Conservation (phyloP, 2,888 invertebrate species). For the Drosophila basisetae region DNA sequence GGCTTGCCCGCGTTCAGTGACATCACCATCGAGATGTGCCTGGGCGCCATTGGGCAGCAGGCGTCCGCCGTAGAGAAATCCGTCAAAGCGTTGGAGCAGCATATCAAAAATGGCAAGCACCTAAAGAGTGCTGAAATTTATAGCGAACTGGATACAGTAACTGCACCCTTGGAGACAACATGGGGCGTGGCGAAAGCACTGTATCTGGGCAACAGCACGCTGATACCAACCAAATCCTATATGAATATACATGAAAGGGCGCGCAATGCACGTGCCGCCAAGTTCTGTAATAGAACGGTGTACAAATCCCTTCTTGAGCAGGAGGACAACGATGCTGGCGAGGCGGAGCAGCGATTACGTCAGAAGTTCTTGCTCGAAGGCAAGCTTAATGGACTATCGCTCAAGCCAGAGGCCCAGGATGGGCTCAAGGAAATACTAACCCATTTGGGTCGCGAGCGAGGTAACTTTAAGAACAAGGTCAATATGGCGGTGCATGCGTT, state of each 20-base stretch:
- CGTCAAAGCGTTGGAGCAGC: conserved; percentile 89
- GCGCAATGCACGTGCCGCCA: conserved; percentile 89
- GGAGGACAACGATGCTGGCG: conserved; percentile 24
- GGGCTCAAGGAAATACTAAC: conserved; percentile 87
- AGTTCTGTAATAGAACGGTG: conserved; percentile 88
- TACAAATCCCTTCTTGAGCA: conserved; percentile 64
- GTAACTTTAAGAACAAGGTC: conserved; percentile 89
- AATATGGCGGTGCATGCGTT: conserved; percentile 89
- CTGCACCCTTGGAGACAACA: conserved; percentile 91
- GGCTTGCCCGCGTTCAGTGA: conserved; percentile 93
- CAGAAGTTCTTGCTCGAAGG: conserved; percentile 93
- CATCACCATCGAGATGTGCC: conserved; percentile 93
- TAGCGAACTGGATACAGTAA: conserved; percentile 90
- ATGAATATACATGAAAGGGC: conserved; percentile 92
- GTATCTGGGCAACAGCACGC: conserved; percentile 91
- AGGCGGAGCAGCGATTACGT: conserved; percentile 87
- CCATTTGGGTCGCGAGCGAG: conserved; percentile 87
- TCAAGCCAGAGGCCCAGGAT: conserved; percentile 86
- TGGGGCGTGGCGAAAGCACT: conserved; percentile 95
- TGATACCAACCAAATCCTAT: conserved; percentile 93
- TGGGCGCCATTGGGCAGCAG: conserved; percentile 93
- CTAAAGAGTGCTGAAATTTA: conserved; percentile 88
- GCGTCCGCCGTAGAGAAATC: conserved; percentile 92
- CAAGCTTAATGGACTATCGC: conserved; percentile 91
- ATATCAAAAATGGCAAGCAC: conserved; percentile 83